These are phyloP conservation scores for Trypoxylon attenuatum DNA, from an alignment of 2,888 invertebrate genomes.

Conservation along the genomic window DNA sequence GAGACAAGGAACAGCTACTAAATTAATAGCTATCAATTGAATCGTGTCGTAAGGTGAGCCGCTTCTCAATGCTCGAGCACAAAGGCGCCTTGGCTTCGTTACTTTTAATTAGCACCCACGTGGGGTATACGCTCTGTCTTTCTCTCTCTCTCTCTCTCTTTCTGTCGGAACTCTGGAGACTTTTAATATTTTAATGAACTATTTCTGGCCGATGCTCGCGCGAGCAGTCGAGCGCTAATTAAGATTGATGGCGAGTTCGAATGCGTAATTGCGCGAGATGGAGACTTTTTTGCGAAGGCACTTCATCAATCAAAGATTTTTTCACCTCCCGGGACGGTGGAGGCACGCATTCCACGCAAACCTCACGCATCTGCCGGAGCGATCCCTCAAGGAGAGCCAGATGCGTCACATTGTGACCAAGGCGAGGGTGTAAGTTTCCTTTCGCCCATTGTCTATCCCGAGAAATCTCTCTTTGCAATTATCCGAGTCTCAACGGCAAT, in stretches of 20 bases:
- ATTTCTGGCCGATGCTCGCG: constrained; percentile 40
- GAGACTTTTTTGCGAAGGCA: constrained; percentile 40
- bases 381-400: constrained; percentile 20
- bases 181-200: constrained; percentile 56
- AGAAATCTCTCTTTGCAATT: no score
- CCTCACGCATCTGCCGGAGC: constrained; percentile 40
- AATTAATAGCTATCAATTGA: constrained; percentile 28
- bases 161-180: constrained; percentile 32
- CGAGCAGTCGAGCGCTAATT: constrained; percentile 45
- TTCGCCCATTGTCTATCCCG: constrained; percentile 23
- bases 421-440: constrained; percentile 38
- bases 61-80: background rate
- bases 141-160: no score
- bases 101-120: constrained; percentile 45
- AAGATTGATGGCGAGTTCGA: constrained; percentile 57
- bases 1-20: background rate
- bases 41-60: background rate
- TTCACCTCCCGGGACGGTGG: constrained; percentile 24
- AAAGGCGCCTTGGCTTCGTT: constrained; percentile 8
- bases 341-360: constrained; percentile 49
- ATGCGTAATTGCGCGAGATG: constrained; percentile 56
- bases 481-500: no score
- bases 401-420: constrained; percentile 36
- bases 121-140: no score
- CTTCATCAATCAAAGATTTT: constrained; percentile 56